Evolutionary conservation across 2,797 vertebrate genomes (phyloP), one percentile per base, ranked within the genome.

Genomic region (Typhlichthys subterraneus): DNA sequence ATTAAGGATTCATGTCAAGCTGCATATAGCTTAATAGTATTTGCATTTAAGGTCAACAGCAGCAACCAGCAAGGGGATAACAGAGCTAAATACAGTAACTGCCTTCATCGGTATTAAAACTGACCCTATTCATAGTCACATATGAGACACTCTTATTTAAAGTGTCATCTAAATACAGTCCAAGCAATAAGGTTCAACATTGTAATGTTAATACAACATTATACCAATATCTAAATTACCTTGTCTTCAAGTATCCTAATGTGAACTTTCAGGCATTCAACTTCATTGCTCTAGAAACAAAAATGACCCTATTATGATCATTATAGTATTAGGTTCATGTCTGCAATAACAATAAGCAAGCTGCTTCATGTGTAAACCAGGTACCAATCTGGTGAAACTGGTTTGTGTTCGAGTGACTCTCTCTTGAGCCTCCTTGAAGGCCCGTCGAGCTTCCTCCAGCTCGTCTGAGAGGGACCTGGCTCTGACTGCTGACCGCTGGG

Each of bases 201-300:
- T 23, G 23, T 23, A 23, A 23, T 23, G 23, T 23, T 23, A 23
- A 23, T 23, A 23, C 23, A 7, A 23, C 33, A 7, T 42, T 42
- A 42, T 42, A 42, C 38, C 38, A 42, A 42, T 7, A 7, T 42
- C 1, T n/a, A 47, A 12, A 38, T 62, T 79, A 93, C 93, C 90
- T 87, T 86, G 48, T 93, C 92, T 75, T 94, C 91, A 1, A 88
- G 84, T 62, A 79, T 81, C 75, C 75, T 85, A 19, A 88, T 82
- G 48, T 88, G 82, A 80, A 73, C 69, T 73, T 90, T 93, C 59
- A 93, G 67, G 60, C 73, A 79, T 78, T 91, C 89, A 42, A 83
- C 73, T 56, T 92, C 92, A 68, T 81, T 91, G 60, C 61, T 85
- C 93, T 94, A 56, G 64, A 70, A 70, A 59, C 2, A 46, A 72